These are phyloP conservation scores for Nebria brevicollis DNA, from an alignment of 2,888 invertebrate species.

Conservation along the genomic window DNA sequence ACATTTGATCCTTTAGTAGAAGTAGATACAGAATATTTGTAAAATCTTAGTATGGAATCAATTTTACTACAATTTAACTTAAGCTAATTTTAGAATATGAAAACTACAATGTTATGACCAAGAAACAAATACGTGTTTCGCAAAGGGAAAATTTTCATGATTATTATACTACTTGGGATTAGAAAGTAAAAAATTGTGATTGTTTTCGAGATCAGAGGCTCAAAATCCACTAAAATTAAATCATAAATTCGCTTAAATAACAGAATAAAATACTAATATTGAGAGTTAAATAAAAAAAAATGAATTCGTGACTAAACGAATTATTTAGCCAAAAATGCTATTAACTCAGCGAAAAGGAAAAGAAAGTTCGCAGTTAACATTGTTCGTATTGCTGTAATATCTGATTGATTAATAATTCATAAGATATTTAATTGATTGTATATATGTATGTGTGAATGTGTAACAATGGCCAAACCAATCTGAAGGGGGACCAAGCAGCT, in stretches of 20 bases:
- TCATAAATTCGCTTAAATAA: too few species aligned
- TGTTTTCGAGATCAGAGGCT: too few species aligned
- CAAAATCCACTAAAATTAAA: too few species aligned
- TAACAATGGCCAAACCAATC: slow-evolving; percentile 44
- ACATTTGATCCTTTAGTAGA: background rate
- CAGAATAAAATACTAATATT: too few species aligned
- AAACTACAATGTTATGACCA: too few species aligned
- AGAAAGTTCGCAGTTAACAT: background rate
- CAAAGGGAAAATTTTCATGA: too few species aligned
- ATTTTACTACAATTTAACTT: too few species aligned
- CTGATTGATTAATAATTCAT: background rate
- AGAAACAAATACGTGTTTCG: too few species aligned
- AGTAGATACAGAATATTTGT: background rate
- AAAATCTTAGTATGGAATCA: background rate
- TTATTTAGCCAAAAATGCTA: background rate
- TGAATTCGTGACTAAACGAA: background rate
- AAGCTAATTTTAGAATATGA: too few species aligned
- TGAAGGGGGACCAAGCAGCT: slow-evolving; percentile 15
- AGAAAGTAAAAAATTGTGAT: too few species aligned
- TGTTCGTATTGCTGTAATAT: background rate
- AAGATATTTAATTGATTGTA: background rate
- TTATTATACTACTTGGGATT: too few species aligned
- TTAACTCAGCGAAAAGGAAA: background rate
- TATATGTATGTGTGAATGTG: slow-evolving; percentile 31
- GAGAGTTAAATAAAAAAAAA: too few species aligned